Base-by-base conservation (phyloP, 2,113 vertebrate species). In the Murina feae region DNA sequence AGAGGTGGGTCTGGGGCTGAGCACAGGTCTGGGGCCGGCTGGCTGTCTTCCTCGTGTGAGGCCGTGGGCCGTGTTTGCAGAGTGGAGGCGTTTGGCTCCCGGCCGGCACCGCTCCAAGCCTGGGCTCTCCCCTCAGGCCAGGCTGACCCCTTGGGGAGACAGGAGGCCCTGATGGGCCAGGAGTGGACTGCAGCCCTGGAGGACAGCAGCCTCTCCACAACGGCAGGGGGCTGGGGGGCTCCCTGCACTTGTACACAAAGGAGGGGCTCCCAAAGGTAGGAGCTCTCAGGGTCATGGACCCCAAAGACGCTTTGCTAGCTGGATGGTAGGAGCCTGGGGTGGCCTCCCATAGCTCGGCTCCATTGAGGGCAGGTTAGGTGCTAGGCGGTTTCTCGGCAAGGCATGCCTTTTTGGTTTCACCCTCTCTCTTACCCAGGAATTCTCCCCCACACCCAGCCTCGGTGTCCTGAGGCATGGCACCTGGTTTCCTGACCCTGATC, bases 61-160 rank as follows among this genome's bases (percentile, higher is more conserved):
- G 58, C n/a, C 1, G 2, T 60, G 18, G 5, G 0, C 28, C 0
- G 1, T 23, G 6, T 75, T 63, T 65, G 63, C 32, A 72, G 65
- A 20, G 37, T 30, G 13, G n/a, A 39, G 53, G 18, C 0, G 0
- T 37, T 71, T 28, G 1, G 0, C 28, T 63, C 25, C 49, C 65
- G 39, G 32, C 58, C 39, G 63, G 42, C 66, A 17, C 51, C 32
- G 1, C 69, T 66, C 35, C 87, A 10, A 39, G 76, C 49, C 85
- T 74, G 51, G 65, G 49, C 55, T 75, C 21, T 30, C 10, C 32
- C 18, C 2, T 65, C 35, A 60, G 37, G 55, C 32, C 55, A 16
- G 39, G n/a, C 51, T 37, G n/a, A 63, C 28, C 39, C 32, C 25
- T n/a, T 23, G 11, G 9, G 58, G 14, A 58, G 35, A 42, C 20